Base-by-base conservation (phyloP, 1,140 invertebrate species). In the Gryllus bimaculatus region DNA sequence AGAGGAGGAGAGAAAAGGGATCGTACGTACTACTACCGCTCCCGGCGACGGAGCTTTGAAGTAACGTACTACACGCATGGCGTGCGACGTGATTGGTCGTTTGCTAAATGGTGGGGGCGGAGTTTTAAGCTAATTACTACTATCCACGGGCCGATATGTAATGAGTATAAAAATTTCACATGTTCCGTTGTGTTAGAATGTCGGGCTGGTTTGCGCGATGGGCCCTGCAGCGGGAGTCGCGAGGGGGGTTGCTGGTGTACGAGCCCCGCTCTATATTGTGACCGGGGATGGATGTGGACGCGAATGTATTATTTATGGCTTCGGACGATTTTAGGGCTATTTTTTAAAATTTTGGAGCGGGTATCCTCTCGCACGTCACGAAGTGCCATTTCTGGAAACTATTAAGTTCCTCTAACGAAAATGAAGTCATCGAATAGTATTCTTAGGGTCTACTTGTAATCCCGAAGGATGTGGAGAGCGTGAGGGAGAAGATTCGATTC, bases 101-200 rank as follows among this genome's bases (percentile, higher is more conserved):
- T 66, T 66, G 54, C 54, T 66, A 66, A 66, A 66, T 66, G 54
- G 54, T 66, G 54, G 54, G 54, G 54, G 54, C 54, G 54, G 54
- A 66, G 54, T 66, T 66, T 66, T 66, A 66, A 66, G 54, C 54
- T 66, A 66, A 66, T 66, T 66, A 66, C 54, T 66, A 66, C 54
- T 66, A 66, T 66, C 54, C 54, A 66, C 54, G 10, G 54, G 54
- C 54, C 54, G 54, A 66, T 66, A 66, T 66, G 54, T 66, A 66
- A 66, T 66, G 54, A 66, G 54, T 66, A 66, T 66, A 66, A 66
- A 66, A 66, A 66, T 66, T 66, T 66, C 54, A 66, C 54, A 66
- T 66, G 54, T 66, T 66, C 54, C 18, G 54, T 66, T 10, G 54
- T 66, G 54, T 66, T 66, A 66, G 54, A 66, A 66, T 66, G 54